These are phyloP conservation scores for Indri indri DNA, from an alignment of 2,113 vertebrate genomes.

Conservation along the genomic window DNA sequence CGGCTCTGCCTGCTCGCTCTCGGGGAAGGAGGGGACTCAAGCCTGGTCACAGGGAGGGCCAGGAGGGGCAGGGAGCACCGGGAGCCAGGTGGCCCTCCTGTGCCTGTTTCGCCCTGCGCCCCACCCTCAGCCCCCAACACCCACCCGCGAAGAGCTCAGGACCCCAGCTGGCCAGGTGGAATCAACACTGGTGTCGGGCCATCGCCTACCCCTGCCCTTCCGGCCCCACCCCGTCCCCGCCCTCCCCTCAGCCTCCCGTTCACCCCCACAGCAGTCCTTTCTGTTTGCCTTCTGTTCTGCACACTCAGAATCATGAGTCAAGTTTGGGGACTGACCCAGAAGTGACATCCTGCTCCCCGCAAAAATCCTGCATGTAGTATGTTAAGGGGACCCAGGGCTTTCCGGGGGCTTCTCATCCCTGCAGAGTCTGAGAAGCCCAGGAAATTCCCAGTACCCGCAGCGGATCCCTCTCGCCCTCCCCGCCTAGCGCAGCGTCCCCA, in stretches of 20 bases:
- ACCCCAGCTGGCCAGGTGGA: not conserved
- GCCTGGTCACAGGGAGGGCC: too few relatives aligned
- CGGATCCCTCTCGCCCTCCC: not conserved
- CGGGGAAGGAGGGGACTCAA: not conserved
- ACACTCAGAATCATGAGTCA: not conserved
- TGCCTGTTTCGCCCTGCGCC: not conserved
- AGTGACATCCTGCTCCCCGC: not conserved
- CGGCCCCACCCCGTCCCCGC: too few relatives aligned
- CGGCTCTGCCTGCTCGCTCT: not conserved
- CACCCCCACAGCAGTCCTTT: not conserved
- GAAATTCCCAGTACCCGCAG: not conserved
- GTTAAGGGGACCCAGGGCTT: not conserved
- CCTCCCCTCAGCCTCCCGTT: not conserved
- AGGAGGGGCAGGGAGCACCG: not conserved
- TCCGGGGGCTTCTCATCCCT: not conserved
- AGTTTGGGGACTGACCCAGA: not conserved
- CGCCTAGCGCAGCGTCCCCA: not conserved
- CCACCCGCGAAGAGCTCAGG: not conserved
- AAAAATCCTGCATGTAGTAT: not conserved
- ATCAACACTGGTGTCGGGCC: not conserved
- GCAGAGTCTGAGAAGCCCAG: not conserved
- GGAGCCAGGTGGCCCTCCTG: fast-evolving
- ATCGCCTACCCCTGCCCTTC: not conserved
- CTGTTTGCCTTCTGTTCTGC: not conserved
- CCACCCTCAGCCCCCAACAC: fast-evolving